Evolutionary conservation across 2,888 invertebrate species (phyloP), one percentile per base, ranked within the genome.

Genomic region (Oscheius myriophilus): DNA sequence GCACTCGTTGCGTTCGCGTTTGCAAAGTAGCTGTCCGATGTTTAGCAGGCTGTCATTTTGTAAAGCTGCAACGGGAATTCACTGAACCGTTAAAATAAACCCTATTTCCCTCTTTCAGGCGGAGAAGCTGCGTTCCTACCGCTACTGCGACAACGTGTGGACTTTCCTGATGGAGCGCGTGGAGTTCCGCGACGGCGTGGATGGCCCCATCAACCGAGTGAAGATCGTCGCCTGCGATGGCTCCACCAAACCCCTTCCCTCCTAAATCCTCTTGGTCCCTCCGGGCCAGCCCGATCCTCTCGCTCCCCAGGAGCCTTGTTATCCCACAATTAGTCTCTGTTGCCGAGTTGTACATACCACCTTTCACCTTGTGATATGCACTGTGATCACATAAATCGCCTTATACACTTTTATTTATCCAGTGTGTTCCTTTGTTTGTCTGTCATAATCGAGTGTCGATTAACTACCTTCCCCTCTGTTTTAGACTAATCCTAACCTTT

Each of bases 141-240:
- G 98, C 86, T 99, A 98, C 89, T 98, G 98, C 90, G 98, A 98
- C 90, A 98, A 98, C 89, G 98, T 99, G 1, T 99, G 98, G 98
- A 99, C 98, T 7, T 95, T 99, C 86, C 94, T 99, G 91, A 90
- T 99, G 83, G 95, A 95, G 87, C 94, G 96, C 89, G 96, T 96
- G 11, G 96, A 97, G 87, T 96, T 97, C 87, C 90, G 94, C 2
- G 76, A 76, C 39, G 59, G 59, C 0, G 55, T 78, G 39, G 73
- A 77, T n/a, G 59, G 66, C 11, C 25, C 43, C 2, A 49, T 55
- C 51, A 54, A 16, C 62, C 74, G 94, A 90, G 93, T 96, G 16
- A 96, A 96, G 90, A 95, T 96, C 88, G 96, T 96, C 61, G 96
- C 96, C 3, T 96, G 96, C 89, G 96, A 96, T 90, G 96, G 95